Percentiles rank a stretch among this genome's conserved stretches.
These are phyloP conservation scores for Lomographa bimaculata DNA, from an alignment of 2,888 invertebrate species.

Conservation along the genomic window DNA sequence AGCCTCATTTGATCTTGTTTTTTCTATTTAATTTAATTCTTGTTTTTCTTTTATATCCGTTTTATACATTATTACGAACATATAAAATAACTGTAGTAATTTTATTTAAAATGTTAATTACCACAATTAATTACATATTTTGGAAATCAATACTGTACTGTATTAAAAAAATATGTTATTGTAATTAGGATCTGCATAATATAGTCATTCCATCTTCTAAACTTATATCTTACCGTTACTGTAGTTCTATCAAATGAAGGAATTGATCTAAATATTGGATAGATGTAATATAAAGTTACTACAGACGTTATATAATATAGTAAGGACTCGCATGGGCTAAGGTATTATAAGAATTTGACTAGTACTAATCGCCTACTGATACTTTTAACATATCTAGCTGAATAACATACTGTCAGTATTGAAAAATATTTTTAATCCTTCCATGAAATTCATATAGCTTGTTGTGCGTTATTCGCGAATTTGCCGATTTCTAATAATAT, in stretches of 20 bases:
- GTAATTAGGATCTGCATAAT: conserved; percentile 5
- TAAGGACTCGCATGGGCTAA: conserved; percentile 29
- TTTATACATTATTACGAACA: too few relatives aligned
- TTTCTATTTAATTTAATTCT: too few relatives aligned
- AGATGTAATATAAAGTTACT: conserved; percentile 31
- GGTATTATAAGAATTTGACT: conserved; percentile 23
- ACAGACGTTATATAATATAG: conserved; percentile 32
- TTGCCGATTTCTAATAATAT: too few relatives aligned
- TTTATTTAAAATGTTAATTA: too few relatives aligned
- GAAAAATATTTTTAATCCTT: conserved; percentile 6
- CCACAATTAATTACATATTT: too few relatives aligned
- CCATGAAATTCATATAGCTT: too few relatives aligned
- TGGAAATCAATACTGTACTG: too few relatives aligned
- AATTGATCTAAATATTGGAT: conserved; percentile 57
- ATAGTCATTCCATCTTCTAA: conserved; percentile 10
- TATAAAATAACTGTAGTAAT: too few relatives aligned
- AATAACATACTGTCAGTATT: conserved; percentile 25
- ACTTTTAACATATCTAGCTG: conserved; percentile 24
- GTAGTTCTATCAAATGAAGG: conserved; percentile 58
- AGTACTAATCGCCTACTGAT: conserved; percentile 23
- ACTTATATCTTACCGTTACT: conserved; percentile 18
- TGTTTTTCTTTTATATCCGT: too few relatives aligned
- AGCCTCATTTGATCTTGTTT: too few relatives aligned
- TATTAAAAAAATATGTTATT: too few relatives aligned
- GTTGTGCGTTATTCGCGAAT: too few relatives aligned